Evolutionary conservation across 35 echinoderm and acorn worm species (phyloP).

Genomic region (Ophiothrix spiculata): DNA sequence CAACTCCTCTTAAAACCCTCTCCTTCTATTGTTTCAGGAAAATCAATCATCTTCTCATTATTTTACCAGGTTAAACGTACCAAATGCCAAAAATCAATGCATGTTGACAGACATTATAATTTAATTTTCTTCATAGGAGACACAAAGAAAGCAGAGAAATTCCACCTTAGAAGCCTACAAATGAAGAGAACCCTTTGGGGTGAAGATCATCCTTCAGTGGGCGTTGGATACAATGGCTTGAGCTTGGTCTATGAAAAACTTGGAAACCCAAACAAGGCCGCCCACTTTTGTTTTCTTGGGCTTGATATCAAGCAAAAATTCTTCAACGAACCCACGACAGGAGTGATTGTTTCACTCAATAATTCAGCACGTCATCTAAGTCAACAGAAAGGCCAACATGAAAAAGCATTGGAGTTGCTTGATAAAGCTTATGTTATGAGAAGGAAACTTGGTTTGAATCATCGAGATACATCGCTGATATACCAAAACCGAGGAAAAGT

Average conservation of each 20-base stretch:
- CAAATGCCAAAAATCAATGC: too few species aligned
- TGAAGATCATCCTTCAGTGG: background rate
- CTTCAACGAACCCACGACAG: slow-evolving; percentile 11
- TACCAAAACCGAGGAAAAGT: slow-evolving; percentile 32
- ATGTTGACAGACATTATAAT: too few species aligned
- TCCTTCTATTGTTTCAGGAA: too few species aligned
- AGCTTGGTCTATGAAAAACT: background rate
- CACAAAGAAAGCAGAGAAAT: background rate
- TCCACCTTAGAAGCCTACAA: background rate
- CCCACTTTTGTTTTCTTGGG: background rate
- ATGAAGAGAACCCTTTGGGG: background rate
- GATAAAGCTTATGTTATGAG: slow-evolving; percentile 33
- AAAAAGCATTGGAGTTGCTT: slow-evolving; percentile 9
- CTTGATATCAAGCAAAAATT: slow-evolving; percentile 8
- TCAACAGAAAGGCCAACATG: background rate
- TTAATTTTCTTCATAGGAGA: background rate
- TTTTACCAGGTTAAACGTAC: background rate
- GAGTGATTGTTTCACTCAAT: slow-evolving; percentile 15
- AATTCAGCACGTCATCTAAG: slow-evolving; percentile 21
- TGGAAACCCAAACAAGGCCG: background rate
- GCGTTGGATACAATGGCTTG: background rate
- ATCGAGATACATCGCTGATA: slow-evolving; percentile 33
- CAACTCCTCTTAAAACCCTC: too few species aligned
- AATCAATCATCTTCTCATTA: too few species aligned
- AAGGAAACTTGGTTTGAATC: slow-evolving; percentile 20